Conservation (phyloP, 2,797 vertebrate species). For the Alca torda region DNA sequence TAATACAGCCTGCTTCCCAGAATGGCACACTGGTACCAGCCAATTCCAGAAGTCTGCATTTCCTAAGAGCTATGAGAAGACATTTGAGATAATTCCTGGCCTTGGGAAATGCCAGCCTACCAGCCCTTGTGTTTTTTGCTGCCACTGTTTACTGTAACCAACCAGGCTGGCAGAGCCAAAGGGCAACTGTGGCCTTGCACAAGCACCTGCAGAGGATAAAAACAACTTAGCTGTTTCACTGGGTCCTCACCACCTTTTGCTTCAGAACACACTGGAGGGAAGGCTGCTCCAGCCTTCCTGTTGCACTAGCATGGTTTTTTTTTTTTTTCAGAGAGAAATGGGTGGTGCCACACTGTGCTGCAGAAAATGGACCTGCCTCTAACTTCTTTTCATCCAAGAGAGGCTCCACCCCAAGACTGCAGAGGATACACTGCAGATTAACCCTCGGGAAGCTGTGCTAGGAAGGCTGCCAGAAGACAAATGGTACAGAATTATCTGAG, state of each 20-base stretch:
- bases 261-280: not conserved
- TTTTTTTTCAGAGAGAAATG: not conserved
- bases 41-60: not conserved
- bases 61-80: not conserved
- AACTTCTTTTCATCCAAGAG: not conserved
- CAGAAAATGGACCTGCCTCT: not conserved
- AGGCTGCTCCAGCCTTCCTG: not conserved
- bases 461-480: not conserved
- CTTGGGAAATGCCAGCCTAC: not conserved
- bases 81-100: not conserved
- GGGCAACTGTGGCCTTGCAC: not conserved
- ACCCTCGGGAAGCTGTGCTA: not conserved
- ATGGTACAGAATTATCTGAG: not conserved
- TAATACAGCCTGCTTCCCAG: not conserved
- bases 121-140: not conserved
- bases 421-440: not conserved
- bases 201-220: not conserved
- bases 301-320: not conserved
- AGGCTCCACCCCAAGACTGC: conserved; percentile 4
- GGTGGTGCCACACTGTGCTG: not conserved
- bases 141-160: not conserved
- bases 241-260: not conserved
- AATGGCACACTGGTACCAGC: not conserved
- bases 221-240: not conserved
- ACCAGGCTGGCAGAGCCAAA: not conserved